Conservation (phyloP, 2,113 vertebrate species). For the Cyrtonyx montezumae region DNA sequence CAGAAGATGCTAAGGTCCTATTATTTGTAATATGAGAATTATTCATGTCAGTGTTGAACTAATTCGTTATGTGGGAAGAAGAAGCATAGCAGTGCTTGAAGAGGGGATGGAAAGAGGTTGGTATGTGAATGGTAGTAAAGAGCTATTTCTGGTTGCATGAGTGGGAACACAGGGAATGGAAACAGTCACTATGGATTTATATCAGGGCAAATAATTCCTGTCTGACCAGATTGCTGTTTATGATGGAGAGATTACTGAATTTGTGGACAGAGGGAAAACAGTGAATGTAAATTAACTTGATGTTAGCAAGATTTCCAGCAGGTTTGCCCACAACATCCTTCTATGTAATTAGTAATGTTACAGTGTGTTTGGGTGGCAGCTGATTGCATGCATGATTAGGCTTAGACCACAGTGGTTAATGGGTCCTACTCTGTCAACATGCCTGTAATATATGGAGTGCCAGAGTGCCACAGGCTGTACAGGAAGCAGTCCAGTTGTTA, state of each 20-base stretch:
- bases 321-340: not conserved
- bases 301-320: not conserved
- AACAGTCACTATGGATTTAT: not conserved
- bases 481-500: not conserved
- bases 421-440: not conserved
- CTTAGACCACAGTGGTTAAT: not conserved
- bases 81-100: not conserved
- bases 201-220: not conserved
- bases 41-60: not conserved
- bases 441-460: not conserved
- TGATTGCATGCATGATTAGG: not conserved
- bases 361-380: not conserved
- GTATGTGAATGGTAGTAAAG: not conserved
- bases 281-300: not conserved
- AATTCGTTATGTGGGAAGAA: not conserved
- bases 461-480: not conserved
- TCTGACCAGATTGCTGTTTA: not conserved
- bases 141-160: not conserved
- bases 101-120: not conserved
- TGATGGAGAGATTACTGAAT: not conserved
- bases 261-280: not conserved
- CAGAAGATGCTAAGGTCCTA: not conserved
- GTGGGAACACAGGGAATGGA: not conserved
- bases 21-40: constrained; percentile 31
- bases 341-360: not conserved